These are phyloP conservation scores for Tridacna crocea DNA, from an alignment of 2,888 invertebrate genomes.

Conservation along the genomic window DNA sequence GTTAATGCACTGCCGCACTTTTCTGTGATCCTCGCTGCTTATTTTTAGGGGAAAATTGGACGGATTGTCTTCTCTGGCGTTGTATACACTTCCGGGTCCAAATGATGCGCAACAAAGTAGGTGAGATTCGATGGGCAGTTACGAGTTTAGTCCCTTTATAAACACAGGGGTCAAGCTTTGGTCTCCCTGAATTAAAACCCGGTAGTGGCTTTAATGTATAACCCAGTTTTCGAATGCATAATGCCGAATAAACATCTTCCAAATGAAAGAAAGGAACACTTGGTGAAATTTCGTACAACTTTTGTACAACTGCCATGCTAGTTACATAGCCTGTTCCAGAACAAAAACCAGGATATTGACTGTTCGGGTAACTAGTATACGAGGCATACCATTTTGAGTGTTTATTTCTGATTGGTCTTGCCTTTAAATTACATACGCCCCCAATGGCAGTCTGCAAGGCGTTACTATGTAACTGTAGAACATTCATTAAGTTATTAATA, in stretches of 20 bases:
- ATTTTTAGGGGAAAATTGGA: no score
- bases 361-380: conserved; percentile 63
- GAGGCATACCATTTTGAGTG: conserved; percentile 76
- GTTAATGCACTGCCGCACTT: no score
- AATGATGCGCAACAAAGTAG: conserved; percentile 29
- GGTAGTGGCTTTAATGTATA: conserved; percentile 43
- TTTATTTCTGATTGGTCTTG: conserved; percentile 63
- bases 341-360: conserved; percentile 74
- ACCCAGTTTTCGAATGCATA: conserved; percentile 68
- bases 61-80: background rate
- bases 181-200: conserved; percentile 65
- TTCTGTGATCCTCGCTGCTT: no score
- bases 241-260: conserved; percentile 75
- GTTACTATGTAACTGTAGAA: conserved; percentile 26
- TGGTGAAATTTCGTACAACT: conserved; percentile 66
- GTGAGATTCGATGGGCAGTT: conserved; percentile 64
- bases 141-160: conserved; percentile 55
- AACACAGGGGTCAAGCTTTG: conserved; percentile 53
- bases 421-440: conserved; percentile 59
- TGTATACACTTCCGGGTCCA: conserved; percentile 29
- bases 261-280: conserved; percentile 75
- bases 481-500: conserved; percentile 45
- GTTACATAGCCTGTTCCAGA: conserved; percentile 76
- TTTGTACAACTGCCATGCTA: conserved; percentile 63
- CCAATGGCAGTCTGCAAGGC: conserved; percentile 57